Evolutionary conservation across 2,797 vertebrate species (phyloP).

Genomic region (Betta splendens): DNA sequence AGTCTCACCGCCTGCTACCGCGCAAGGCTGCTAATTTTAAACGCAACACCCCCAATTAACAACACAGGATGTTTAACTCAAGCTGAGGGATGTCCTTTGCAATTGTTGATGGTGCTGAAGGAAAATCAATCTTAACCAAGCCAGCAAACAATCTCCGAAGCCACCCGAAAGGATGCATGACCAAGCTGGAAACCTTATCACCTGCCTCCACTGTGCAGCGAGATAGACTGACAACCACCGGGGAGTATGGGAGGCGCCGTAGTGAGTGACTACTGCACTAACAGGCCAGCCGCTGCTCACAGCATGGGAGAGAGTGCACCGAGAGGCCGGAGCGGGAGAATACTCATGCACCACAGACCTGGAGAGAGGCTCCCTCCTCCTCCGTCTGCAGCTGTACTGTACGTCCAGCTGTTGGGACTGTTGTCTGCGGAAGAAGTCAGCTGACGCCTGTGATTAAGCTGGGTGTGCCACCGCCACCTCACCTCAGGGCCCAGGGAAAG

Average conservation of each 20-base stretch:
- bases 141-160: too few relatives aligned
- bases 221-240: slow-evolving; percentile 62
- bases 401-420: slow-evolving; percentile 31
- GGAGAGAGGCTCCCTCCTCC: slow-evolving; percentile 10
- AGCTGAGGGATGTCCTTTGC: too few relatives aligned
- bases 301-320: slow-evolving; percentile 1
- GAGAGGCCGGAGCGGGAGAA: not conserved
- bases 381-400: slow-evolving; percentile 25
- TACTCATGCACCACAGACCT: not conserved
- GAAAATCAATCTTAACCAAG: too few relatives aligned
- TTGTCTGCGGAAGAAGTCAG: slow-evolving; percentile 33
- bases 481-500: slow-evolving; percentile 31
- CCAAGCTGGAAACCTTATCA: slow-evolving; percentile 33
- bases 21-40: not conserved
- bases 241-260: slow-evolving; percentile 62
- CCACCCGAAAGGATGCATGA: too few relatives aligned
- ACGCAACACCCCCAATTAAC: not conserved
- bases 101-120: too few relatives aligned
- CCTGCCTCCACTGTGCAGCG: slow-evolving; percentile 44
- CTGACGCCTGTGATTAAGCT: slow-evolving; percentile 46
- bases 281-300: slow-evolving; percentile 57
- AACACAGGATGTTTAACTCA: too few relatives aligned
- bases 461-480: slow-evolving; percentile 16
- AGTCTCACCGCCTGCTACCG: too few relatives aligned
- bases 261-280: slow-evolving; percentile 48